These are phyloP conservation scores for Corynorhinus townsendii DNA, from an alignment of 2,113 vertebrate species.

Conservation along the genomic window DNA sequence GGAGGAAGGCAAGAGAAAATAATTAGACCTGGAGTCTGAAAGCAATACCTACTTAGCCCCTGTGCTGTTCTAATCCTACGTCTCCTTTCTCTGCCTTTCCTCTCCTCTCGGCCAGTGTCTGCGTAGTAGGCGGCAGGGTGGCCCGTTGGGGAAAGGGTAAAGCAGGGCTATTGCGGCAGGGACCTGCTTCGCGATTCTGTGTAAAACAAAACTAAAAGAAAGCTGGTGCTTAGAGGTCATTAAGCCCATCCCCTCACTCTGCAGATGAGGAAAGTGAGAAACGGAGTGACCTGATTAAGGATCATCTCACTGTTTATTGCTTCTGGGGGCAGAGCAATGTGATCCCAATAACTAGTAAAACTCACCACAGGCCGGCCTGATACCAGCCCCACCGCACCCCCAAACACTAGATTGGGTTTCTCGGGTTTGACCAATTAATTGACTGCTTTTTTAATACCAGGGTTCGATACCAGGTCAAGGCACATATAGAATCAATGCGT, in stretches of 20 bases:
- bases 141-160: neutral
- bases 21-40: neutral
- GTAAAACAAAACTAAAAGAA: too few species aligned
- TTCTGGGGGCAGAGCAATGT: neutral
- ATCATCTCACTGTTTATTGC: neutral
- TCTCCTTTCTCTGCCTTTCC: neutral
- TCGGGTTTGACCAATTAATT: neutral
- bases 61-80: neutral
- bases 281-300: neutral
- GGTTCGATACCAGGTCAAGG: too few species aligned
- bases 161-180: neutral
- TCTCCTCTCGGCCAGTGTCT: neutral
- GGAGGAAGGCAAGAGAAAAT: neutral
- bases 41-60: neutral
- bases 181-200: neutral
- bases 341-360: neutral
- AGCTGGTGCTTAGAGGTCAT: neutral
- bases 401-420: neutral
- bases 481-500: too few species aligned
- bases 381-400: neutral
- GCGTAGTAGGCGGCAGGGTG: neutral
- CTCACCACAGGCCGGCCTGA: neutral
- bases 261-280: neutral
- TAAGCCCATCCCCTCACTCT: neutral
- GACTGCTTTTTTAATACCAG: neutral